Evolutionary conservation across 37 sponge, comb jelly and placozoan genomes (phyloP).

Genomic region (Halichondria panicea): DNA sequence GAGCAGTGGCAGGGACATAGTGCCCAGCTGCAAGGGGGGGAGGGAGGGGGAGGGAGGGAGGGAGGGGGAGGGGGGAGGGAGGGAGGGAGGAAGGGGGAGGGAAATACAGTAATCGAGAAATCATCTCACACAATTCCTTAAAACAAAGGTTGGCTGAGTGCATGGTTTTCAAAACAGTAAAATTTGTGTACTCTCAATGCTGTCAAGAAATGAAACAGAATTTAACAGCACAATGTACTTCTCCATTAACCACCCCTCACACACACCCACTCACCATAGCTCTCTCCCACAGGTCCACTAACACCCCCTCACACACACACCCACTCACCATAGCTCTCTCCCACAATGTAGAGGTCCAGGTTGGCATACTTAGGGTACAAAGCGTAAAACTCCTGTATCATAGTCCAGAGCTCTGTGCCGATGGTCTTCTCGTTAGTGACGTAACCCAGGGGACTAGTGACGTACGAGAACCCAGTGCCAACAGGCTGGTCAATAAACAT

Average conservation of each 20-base stretch:
- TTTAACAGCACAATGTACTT: too few relatives aligned
- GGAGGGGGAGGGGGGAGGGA: background rate
- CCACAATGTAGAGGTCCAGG: constrained; percentile 79
- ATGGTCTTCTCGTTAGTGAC: constrained; percentile 74
- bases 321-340: constrained; percentile 86
- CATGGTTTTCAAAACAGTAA: too few relatives aligned
- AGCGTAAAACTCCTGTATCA: constrained; percentile 68
- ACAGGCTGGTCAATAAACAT: constrained; percentile 89
- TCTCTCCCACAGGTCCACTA: too few relatives aligned
- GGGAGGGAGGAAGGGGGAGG: background rate
- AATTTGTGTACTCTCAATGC: too few relatives aligned
- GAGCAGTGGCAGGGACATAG: constrained; percentile 86
- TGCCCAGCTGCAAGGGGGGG: constrained; percentile 70
- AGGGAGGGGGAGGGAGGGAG: background rate
- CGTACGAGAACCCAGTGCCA: constrained; percentile 90
- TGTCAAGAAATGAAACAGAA: too few relatives aligned
- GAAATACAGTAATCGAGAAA: too few relatives aligned
- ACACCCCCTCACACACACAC: too few relatives aligned
- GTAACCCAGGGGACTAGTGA: constrained; percentile 61
- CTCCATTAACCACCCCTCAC: too few relatives aligned
- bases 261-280: too few relatives aligned
- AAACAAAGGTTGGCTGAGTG: too few relatives aligned
- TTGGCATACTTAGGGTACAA: constrained; percentile 78
- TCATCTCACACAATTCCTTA: too few relatives aligned
- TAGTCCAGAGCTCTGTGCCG: constrained; percentile 70